Percentiles rank a stretch among this genome's conserved stretches.
Evolutionary conservation across 2,797 vertebrate genomes (phyloP).

Genomic region (Enteromius viviparus): DNA sequence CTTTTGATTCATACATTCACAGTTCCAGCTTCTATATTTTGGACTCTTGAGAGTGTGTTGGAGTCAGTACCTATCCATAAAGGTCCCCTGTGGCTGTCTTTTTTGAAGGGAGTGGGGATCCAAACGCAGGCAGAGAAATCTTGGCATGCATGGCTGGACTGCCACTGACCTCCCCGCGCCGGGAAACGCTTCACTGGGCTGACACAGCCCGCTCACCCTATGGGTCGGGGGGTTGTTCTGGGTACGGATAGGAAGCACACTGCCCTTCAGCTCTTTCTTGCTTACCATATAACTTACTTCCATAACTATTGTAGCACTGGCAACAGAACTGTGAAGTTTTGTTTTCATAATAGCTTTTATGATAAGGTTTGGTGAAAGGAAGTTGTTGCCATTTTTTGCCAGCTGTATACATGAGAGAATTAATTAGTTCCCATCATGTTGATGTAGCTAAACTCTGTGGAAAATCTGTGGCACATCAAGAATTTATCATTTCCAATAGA

Average conservation of each 20-base stretch:
- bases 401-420: constrained; percentile 10
- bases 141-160: constrained; percentile 73
- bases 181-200: constrained; percentile 79
- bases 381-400: not conserved
- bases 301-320: constrained; percentile 7
- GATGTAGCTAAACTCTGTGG: constrained; percentile 38
- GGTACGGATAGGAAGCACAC: constrained; percentile 63
- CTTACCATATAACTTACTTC: constrained; percentile 56
- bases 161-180: constrained; percentile 75
- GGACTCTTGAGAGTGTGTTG: constrained; percentile 58
- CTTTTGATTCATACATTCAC: constrained; percentile 5
- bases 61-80: constrained; percentile 74
- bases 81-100: constrained; percentile 70
- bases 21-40: constrained; percentile 45
- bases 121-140: constrained; percentile 48
- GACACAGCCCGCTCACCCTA: constrained; percentile 77
- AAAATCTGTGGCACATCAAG: constrained; percentile 38
- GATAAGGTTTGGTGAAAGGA: not conserved
- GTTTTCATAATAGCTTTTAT: not conserved
- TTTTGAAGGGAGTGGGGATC: constrained; percentile 34
- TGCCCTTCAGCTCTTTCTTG: constrained; percentile 72
- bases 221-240: constrained; percentile 59
- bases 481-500: constrained; percentile 30
- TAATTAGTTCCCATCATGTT: constrained; percentile 13
- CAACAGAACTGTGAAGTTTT: not conserved